These are phyloP conservation scores for Tragelaphus oryx DNA, from an alignment of 2,797 vertebrate species.

Conservation along the genomic window DNA sequence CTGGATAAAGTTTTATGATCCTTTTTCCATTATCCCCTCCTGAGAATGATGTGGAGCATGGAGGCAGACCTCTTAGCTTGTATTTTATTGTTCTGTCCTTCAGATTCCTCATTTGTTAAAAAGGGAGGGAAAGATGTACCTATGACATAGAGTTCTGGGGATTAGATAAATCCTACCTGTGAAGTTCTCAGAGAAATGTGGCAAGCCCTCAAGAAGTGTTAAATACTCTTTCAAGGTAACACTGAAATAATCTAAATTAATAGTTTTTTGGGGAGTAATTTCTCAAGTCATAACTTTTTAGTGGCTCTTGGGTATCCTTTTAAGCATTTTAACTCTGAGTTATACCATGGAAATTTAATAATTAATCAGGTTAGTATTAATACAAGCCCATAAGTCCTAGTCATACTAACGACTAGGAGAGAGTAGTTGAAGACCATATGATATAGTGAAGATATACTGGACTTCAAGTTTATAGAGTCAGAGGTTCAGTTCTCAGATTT, in stretches of 20 bases:
- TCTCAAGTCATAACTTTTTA: background rate
- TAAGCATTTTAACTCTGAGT: background rate
- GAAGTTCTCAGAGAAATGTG: background rate
- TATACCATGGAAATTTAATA: background rate
- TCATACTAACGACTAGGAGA: background rate
- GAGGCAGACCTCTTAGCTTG: background rate
- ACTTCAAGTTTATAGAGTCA: background rate
- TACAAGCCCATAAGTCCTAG: background rate
- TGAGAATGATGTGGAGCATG: background rate
- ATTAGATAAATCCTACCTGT: background rate
- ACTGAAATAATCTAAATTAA: conserved; percentile 1
- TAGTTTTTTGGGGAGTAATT: background rate
- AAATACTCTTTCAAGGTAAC: background rate
- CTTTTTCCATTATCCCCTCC: background rate
- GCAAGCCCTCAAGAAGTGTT: background rate
- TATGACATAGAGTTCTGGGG: background rate
- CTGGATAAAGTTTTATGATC: background rate
- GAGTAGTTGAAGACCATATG: background rate
- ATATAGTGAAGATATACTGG: background rate
- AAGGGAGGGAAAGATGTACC: background rate
- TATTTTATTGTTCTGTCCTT: background rate
- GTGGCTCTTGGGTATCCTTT: background rate
- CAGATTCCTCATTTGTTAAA: background rate
- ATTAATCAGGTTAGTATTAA: background rate
- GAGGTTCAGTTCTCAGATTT: background rate